These are phyloP conservation scores for Lagenorhynchus albirostris DNA, from an alignment of 2,113 vertebrate species.

Conservation along the genomic window DNA sequence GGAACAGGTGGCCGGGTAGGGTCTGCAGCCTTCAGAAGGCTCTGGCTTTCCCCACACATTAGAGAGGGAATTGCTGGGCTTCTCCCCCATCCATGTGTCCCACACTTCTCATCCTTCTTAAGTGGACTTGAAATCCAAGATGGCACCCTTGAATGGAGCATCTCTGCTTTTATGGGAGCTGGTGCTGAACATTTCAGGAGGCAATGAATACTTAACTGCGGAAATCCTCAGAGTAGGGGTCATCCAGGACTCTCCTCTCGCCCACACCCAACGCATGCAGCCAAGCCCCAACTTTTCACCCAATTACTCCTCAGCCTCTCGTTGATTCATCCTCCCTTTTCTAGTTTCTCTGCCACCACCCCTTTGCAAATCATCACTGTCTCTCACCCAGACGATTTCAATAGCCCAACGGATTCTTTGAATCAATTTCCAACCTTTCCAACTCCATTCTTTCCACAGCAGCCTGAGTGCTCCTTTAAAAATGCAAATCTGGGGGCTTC, in stretches of 20 bases:
- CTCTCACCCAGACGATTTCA: background rate
- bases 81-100: background rate
- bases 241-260: background rate
- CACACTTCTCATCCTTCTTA: background rate
- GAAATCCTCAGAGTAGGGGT: background rate
- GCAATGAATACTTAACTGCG: background rate
- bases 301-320: background rate
- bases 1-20: background rate
- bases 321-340: background rate
- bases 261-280: background rate
- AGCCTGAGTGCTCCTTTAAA: background rate
- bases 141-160: background rate
- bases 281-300: background rate
- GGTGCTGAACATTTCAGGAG: background rate
- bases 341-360: background rate
- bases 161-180: background rate
- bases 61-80: background rate
- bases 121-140: background rate
- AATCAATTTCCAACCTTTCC: background rate
- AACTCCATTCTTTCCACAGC: background rate
- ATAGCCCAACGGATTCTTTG: background rate
- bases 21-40: background rate
- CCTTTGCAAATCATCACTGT: background rate
- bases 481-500: background rate
- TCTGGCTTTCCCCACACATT: background rate